These are phyloP conservation scores for Notothenia rossii DNA, from an alignment of 2,113 vertebrate species.

Conservation along the genomic window DNA sequence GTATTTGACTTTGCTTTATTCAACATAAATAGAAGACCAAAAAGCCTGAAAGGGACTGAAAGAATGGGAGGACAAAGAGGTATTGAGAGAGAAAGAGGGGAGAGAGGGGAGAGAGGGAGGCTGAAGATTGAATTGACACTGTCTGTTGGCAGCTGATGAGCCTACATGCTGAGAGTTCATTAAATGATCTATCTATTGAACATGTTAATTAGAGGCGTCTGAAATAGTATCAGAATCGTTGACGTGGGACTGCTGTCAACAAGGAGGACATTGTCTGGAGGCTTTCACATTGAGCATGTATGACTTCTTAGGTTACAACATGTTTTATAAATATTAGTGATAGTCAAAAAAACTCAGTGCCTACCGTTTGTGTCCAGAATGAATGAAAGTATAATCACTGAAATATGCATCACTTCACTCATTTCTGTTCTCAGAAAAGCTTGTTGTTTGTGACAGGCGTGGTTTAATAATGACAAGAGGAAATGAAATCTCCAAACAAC, in stretches of 20 bases:
- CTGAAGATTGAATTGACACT: conserved; percentile 56
- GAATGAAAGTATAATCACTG: conserved; percentile 41
- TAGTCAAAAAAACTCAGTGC: conserved; percentile 12
- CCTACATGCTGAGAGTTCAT: conserved; percentile 68
- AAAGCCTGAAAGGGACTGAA: not conserved
- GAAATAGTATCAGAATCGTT: conserved; percentile 53
- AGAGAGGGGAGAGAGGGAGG: not conserved
- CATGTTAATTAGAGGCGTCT: conserved; percentile 67
- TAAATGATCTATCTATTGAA: conserved; percentile 70
- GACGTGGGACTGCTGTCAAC: conserved; percentile 51
- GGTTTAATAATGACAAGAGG: conserved; percentile 50
- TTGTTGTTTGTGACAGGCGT: conserved; percentile 40
- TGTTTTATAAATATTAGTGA: conserved; percentile 50
- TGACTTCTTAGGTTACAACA: conserved; percentile 34
- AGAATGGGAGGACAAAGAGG: not conserved
- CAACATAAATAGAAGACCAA: not conserved
- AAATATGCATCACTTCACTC: conserved; percentile 46
- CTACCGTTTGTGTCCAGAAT: conserved; percentile 31
- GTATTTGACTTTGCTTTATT: not conserved
- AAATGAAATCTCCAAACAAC: conserved; percentile 55
- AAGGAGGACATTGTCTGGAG: conserved; percentile 36
- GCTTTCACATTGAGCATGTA: conserved; percentile 41
- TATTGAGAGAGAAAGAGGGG: not conserved
- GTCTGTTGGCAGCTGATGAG: conserved; percentile 52
- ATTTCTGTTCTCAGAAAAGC: conserved; percentile 22